Evolutionary conservation across 2,888 invertebrate species (phyloP).

Genomic region (Oligia fasciuncula): DNA sequence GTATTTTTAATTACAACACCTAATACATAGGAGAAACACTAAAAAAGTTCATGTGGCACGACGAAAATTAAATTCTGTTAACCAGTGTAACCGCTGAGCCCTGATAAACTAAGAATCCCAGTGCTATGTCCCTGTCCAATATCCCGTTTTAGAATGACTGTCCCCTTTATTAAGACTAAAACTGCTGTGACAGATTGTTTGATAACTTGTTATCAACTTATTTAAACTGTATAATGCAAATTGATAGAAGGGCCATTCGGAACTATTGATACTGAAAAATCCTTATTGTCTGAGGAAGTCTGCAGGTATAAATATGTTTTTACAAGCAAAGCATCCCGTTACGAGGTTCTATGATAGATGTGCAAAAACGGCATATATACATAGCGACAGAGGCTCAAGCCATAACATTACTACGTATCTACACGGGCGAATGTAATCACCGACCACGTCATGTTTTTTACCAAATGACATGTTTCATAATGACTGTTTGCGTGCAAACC

Average conservation of each 20-base stretch:
- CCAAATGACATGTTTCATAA: slow-evolving; percentile 77
- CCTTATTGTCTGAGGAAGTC: background rate
- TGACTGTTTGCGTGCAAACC: slow-evolving; percentile 62
- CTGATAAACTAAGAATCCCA: background rate
- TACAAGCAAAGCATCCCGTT: slow-evolving; percentile 21
- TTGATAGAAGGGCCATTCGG: background rate
- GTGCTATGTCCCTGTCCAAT: background rate
- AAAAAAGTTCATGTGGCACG: background rate
- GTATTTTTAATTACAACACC: background rate
- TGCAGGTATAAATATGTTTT: slow-evolving; percentile 12
- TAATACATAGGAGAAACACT: background rate
- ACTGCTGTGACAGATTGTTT: background rate
- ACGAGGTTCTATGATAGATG: slow-evolving; percentile 20
- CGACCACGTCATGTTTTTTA: slow-evolving; percentile 73
- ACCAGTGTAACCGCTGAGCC: too few species aligned
- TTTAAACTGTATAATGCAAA: background rate
- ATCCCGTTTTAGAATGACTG: background rate
- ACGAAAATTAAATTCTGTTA: too few species aligned
- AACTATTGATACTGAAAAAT: background rate
- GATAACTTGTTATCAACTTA: background rate
- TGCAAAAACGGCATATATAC: slow-evolving; percentile 41
- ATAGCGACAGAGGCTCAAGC: slow-evolving; percentile 45
- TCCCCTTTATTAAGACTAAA: background rate
- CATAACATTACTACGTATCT: slow-evolving; percentile 70
- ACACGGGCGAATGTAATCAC: slow-evolving; percentile 74